Conservation (phyloP, 2,113 vertebrate species). For the Ceyx melanurus region DNA sequence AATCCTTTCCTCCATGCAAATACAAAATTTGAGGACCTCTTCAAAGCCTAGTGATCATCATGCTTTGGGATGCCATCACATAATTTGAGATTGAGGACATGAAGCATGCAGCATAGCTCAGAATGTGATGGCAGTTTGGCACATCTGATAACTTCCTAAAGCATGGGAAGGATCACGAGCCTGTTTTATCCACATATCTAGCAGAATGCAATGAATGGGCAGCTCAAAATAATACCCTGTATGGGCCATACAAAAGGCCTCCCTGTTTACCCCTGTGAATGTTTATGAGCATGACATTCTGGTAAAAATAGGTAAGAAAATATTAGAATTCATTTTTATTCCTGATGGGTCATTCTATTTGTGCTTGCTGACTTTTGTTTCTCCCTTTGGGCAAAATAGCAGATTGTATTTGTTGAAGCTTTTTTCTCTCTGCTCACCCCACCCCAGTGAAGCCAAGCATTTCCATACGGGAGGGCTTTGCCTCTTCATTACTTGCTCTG, state of each 20-base stretch:
- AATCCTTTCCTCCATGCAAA: neutral
- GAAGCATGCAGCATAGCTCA: neutral
- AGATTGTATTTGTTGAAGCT: neutral
- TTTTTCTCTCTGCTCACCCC: neutral
- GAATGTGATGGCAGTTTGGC: neutral
- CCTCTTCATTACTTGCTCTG: slow-evolving; percentile 55
- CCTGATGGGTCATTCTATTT: neutral
- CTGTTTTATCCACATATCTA: neutral
- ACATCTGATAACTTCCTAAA: neutral
- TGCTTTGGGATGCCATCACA: neutral
- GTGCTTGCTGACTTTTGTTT: neutral
- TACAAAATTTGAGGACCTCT: neutral
- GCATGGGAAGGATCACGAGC: neutral
- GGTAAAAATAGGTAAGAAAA: neutral
- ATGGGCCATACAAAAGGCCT: neutral
- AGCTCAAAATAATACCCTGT: neutral
- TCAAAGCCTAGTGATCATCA: neutral
- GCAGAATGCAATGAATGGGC: neutral
- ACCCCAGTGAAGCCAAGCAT: neutral
- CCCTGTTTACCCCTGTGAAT: neutral
- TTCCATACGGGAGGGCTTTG: neutral
- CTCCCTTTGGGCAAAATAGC: neutral
- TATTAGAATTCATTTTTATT: neutral
- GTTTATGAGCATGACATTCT: neutral
- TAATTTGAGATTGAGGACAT: neutral